phyloP scores from a whole-genome alignment of 2,888 invertebrate species.

The Gnatocerus cornutus region DNA sequence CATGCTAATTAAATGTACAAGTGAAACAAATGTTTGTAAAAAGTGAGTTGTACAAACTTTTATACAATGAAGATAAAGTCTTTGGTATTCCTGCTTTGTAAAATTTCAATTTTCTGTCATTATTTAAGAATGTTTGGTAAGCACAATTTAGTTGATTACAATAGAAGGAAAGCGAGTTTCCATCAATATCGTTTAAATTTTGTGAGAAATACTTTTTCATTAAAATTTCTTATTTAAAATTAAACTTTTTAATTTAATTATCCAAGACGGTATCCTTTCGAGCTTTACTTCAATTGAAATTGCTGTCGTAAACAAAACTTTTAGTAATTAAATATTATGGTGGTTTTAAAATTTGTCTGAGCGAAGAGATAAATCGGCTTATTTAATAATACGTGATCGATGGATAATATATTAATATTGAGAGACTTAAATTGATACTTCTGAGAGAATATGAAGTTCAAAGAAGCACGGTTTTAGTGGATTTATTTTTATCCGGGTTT shows the following conservation, averaged over 20 bases:
- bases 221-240: slow-evolving; percentile 47
- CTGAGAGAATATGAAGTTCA: slow-evolving; percentile 41
- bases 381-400: slow-evolving; percentile 21
- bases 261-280: slow-evolving; percentile 42
- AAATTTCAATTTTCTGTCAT: slow-evolving; percentile 6
- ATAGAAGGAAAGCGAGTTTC: neutral
- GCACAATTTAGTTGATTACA: slow-evolving; percentile 11
- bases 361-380: neutral
- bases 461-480: slow-evolving; percentile 39
- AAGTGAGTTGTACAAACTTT: slow-evolving; percentile 8
- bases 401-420: slow-evolving; percentile 14
- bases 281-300: slow-evolving; percentile 43
- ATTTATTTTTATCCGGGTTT: slow-evolving; percentile 47
- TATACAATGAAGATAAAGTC: slow-evolving; percentile 6
- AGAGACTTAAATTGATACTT: slow-evolving; percentile 35
- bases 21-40: slow-evolving; percentile 28
- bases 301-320: slow-evolving; percentile 47
- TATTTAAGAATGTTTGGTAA: slow-evolving; percentile 6
- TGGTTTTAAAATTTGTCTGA: slow-evolving; percentile 17
- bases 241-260: slow-evolving; percentile 49
- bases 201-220: slow-evolving; percentile 39
- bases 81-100: neutral
- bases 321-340: slow-evolving; percentile 42
- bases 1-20: slow-evolving; percentile 39
- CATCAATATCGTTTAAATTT: slow-evolving; percentile 32